Base-by-base conservation (phyloP, 2,888 invertebrate species). In the Dryomyza anilis region DNA sequence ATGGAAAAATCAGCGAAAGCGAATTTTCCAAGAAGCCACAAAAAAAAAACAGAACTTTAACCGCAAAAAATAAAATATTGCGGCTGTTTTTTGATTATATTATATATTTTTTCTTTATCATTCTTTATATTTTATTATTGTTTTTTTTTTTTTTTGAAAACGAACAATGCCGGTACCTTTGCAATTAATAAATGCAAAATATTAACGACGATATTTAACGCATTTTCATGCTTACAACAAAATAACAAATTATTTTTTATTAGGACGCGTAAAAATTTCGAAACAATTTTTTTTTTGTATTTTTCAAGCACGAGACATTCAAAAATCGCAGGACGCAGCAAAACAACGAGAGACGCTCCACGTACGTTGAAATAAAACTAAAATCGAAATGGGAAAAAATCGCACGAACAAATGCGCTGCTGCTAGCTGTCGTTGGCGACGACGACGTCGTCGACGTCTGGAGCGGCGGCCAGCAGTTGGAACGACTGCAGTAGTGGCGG, bases 41-140 rank as follows among this genome's bases (percentile, higher is more conserved):
- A 60, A 39, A 63, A 64, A 62, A 72, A 68, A 66, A 64, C 63
- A 65, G n/a, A n/a, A n/a, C n/a, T n/a, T n/a, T n/a, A n/a, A n/a
- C n/a, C n/a, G n/a, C n/a, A n/a, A n/a, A n/a, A n/a, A n/a, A n/a
- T n/a, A n/a, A n/a, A n/a, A n/a, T n/a, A n/a, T n/a, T n/a, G n/a
- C 21, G 27, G 6, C 5, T 21, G 14, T 50, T 19, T 21, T 21
- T 46, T 19, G 19, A 14, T 19, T 23, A 50, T 25, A 23, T 21
- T 50, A 14, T 3, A 2, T 7, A 23, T 2, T 14, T 50, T 50
- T 50, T 50, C 48, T 14, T 50, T 3, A 12, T n/a, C 3, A 7
- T 39, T 39, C 39, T n/a, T 12, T 33, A 6, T n/a, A n/a, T n/a
- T n/a, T n/a, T n/a, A n/a, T n/a, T n/a, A n/a, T n/a, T n/a, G n/a